A percentile compares a stretch with the other conserved stretches of the same genome.
These are phyloP conservation scores for Sander vitreus DNA, from an alignment of 2,113 vertebrate genomes.

Conservation along the genomic window DNA sequence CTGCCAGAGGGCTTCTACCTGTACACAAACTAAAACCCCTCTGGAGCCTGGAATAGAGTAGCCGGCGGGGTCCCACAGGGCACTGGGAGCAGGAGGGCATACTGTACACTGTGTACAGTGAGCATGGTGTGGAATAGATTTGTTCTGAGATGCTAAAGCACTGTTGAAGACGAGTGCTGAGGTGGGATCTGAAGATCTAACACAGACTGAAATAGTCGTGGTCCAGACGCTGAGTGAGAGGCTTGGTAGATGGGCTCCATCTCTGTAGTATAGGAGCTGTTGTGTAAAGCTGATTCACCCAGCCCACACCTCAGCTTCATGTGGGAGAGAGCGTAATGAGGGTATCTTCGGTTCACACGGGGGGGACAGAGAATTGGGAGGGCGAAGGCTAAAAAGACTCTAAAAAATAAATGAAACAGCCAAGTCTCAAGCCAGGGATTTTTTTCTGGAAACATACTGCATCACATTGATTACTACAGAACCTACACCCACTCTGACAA, in stretches of 20 bases:
- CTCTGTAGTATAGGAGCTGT: constrained; percentile 52
- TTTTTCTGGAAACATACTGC: constrained; percentile 30
- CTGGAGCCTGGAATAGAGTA: too few relatives aligned
- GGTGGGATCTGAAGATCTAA: constrained; percentile 43
- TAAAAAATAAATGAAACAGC: constrained; percentile 10
- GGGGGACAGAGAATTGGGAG: constrained; percentile 21
- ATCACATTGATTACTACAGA: constrained; percentile 17
- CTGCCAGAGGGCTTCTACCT: neutral
- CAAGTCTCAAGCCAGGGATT: constrained; percentile 14
- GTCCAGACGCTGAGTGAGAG: constrained; percentile 59
- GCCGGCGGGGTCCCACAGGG: neutral
- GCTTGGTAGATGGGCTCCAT: constrained; percentile 29
- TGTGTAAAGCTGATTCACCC: constrained; percentile 72
- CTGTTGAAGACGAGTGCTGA: constrained; percentile 1
- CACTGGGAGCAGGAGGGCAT: neutral
- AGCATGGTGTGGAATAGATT: neutral
- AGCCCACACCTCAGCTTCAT: constrained; percentile 53
- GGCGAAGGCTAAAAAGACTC: constrained; percentile 8
- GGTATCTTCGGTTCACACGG: constrained; percentile 38
- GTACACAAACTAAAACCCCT: constrained; percentile 2
- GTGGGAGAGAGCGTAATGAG: constrained; percentile 59
- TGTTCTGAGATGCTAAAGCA: constrained; percentile 16
- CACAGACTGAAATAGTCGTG: constrained; percentile 50
- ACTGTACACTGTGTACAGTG: neutral
- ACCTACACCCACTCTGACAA: constrained; percentile 8